These are phyloP conservation scores for Holothuria glaberrima DNA, from an alignment of 35 echinoderm and acorn worm genomes.

Conservation along the genomic window DNA sequence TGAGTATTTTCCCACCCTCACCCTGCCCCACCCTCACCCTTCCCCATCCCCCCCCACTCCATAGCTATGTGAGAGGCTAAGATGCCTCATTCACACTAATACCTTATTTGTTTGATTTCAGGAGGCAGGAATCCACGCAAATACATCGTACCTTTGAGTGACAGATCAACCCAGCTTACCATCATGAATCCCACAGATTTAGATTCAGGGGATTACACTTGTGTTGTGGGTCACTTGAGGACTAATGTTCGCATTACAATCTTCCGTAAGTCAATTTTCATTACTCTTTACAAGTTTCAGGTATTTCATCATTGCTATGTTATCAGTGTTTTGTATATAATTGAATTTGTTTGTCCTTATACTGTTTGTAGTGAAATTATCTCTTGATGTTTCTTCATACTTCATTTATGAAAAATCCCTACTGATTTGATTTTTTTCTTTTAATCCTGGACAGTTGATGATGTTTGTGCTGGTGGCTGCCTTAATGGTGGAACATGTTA, in stretches of 20 bases:
- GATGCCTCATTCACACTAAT: not conserved
- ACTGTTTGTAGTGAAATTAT: no score
- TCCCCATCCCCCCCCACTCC: no score
- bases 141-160: slow-evolving; percentile 31
- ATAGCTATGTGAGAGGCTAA: no score
- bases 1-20: no score
- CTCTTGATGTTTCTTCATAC: no score
- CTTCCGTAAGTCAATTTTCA: slow-evolving; percentile 1
- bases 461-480: slow-evolving; percentile 68
- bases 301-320: not conserved
- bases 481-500: slow-evolving; percentile 83
- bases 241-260: slow-evolving; percentile 62
- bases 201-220: slow-evolving; percentile 83
- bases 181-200: slow-evolving; percentile 47
- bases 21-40: no score
- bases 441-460: not conserved
- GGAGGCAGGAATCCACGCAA: slow-evolving; percentile 8
- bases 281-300: not conserved
- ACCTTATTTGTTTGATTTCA: not conserved
- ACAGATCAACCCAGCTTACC: slow-evolving; percentile 55
- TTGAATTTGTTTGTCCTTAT: no score
- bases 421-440: not conserved
- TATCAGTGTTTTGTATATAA: not conserved
- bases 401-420: not conserved
- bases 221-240: slow-evolving; percentile 62